phyloP scores from a whole-genome alignment of 2,797 vertebrate species.

The Enteromius argenteus region DNA sequence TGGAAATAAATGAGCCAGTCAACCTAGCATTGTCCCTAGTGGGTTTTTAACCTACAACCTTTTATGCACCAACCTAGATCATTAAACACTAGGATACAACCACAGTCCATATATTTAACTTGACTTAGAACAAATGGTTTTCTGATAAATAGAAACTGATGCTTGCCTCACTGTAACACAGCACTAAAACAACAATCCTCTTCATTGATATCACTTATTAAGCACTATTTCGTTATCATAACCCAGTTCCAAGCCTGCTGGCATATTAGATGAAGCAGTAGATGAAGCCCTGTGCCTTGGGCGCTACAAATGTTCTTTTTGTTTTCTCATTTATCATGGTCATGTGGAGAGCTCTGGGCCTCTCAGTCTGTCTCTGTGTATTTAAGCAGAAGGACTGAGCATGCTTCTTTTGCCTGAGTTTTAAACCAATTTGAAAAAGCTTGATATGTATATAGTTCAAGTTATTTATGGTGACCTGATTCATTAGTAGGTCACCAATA shows the following conservation, averaged over 20 bases:
- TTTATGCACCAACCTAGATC: neutral
- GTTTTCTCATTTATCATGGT: constrained; percentile 45
- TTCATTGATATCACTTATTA: constrained; percentile 10
- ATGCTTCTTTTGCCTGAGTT: neutral
- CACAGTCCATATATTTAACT: neutral
- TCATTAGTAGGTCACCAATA: constrained; percentile 15
- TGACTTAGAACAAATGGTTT: neutral
- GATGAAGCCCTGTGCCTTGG: constrained; percentile 15
- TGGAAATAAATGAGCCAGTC: neutral
- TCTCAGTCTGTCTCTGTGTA: constrained; percentile 28
- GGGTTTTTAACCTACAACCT: constrained; percentile 11
- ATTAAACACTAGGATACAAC: neutral
- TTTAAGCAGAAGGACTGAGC: constrained; percentile 26
- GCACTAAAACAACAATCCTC: constrained; percentile 21
- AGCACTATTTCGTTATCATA: constrained; percentile 7
- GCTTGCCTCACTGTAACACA: neutral
- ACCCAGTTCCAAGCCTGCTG: constrained; percentile 30
- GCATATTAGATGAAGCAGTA: constrained; percentile 31
- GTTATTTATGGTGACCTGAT: constrained; percentile 12
- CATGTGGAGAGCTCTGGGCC: constrained; percentile 32
- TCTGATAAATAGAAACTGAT: neutral
- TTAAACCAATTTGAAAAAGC: constrained; percentile 1
- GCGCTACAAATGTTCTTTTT: constrained; percentile 39
- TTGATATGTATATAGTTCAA: constrained; percentile 22
- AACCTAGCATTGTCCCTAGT: neutral